Percentiles rank a stretch among this genome's conserved stretches.
These are phyloP conservation scores for Nestor notabilis DNA, from an alignment of 2,113 vertebrate genomes.

Conservation along the genomic window DNA sequence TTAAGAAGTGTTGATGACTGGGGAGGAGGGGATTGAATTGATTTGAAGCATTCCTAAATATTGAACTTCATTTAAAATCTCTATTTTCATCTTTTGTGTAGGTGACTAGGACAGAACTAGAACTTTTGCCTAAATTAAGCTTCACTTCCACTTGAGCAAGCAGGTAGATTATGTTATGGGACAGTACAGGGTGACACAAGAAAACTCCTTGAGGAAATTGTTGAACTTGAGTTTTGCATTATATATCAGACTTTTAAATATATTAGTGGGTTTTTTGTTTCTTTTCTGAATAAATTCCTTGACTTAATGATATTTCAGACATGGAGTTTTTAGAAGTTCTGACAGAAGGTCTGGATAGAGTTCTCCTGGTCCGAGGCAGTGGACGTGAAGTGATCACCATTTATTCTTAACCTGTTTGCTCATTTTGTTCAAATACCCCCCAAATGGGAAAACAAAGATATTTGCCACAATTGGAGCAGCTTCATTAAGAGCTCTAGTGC, in stretches of 20 bases:
- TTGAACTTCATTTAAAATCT: background rate
- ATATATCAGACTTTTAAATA: background rate
- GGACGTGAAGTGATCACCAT: slow-evolving; percentile 97
- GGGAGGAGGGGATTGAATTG: background rate
- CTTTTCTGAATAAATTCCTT: slow-evolving; percentile 60
- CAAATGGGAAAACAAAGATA: background rate
- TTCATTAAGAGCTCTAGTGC: background rate
- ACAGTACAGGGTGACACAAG: background rate
- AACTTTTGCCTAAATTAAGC: background rate
- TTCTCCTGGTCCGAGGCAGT: slow-evolving; percentile 91
- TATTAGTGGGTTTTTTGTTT: background rate
- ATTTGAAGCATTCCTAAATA: background rate
- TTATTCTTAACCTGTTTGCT: slow-evolving; percentile 82
- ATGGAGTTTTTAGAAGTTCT: slow-evolving; percentile 98
- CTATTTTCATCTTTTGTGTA: background rate
- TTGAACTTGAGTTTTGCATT: background rate
- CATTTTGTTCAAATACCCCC: background rate
- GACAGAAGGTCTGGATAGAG: slow-evolving; percentile 91
- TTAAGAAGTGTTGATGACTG: background rate
- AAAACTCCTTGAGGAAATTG: background rate
- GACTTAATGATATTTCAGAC: slow-evolving; percentile 77
- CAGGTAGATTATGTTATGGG: background rate
- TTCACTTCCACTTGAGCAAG: background rate
- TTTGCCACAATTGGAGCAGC: background rate
- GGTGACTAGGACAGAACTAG: background rate